Conservation (phyloP, 2,113 vertebrate species). For the Anhinga rufa region DNA sequence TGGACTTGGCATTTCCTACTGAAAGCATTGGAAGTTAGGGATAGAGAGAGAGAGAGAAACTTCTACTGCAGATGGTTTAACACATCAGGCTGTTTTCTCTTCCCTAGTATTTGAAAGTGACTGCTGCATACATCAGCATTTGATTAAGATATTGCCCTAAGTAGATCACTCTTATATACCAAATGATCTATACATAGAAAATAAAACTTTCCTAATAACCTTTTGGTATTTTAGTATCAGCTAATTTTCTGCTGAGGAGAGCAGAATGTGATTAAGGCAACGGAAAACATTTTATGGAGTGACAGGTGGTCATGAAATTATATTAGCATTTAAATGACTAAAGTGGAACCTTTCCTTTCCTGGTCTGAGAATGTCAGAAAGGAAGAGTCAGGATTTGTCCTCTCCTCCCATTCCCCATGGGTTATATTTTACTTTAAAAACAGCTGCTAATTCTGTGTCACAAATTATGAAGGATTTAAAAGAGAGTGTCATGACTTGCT, state of each 20-base stretch:
- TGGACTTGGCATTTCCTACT: background rate
- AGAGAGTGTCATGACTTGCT: background rate
- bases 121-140: conserved; percentile 21
- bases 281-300: conserved; percentile 70
- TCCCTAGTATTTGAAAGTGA: background rate
- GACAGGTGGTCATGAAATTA: conserved; percentile 71
- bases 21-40: background rate
- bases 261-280: conserved; percentile 67
- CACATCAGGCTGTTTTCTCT: background rate
- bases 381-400: conserved; percentile 45
- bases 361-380: conserved; percentile 59
- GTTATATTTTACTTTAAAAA: conserved; percentile 57
- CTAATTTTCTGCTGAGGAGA: conserved; percentile 70
- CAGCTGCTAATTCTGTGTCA: conserved; percentile 64
- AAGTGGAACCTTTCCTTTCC: conserved; percentile 55
- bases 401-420: conserved; percentile 30
- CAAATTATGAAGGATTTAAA: conserved; percentile 46
- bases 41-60: background rate
- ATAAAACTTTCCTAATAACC: conserved; percentile 50
- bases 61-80: background rate
- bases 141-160: conserved; percentile 29
- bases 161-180: conserved; percentile 16
- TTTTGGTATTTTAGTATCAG: conserved; percentile 58
- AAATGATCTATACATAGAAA: conserved; percentile 21
- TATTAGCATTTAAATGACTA: conserved; percentile 72